A percentile compares a stretch with the other conserved stretches of the same genome.
Conservation (phyloP, 2,888 invertebrate genomes). For the Tryphoninae sp. region DNA sequence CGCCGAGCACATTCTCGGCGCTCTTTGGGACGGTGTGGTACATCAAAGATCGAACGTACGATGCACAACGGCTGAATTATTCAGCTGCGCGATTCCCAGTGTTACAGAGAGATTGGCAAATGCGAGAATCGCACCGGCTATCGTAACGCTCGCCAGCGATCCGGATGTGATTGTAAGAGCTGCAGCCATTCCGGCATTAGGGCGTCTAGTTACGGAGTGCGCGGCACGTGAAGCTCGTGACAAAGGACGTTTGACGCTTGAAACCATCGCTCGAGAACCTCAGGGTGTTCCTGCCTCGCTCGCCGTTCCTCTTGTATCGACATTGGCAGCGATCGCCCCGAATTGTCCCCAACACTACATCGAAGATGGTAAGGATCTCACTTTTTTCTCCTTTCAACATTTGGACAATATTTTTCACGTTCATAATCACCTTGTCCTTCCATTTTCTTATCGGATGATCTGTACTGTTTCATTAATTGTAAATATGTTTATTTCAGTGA, state of each 20-base stretch:
- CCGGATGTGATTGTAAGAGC: constrained; percentile 85
- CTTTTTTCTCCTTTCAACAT: not conserved
- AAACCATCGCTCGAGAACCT: constrained; percentile 78
- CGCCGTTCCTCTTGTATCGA: constrained; percentile 84
- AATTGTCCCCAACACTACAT: constrained; percentile 82
- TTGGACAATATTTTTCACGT: not conserved
- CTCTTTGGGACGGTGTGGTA: constrained; percentile 88
- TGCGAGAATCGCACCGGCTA: constrained; percentile 86
- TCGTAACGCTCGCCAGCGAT: constrained; percentile 87
- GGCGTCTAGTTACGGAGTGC: constrained; percentile 83
- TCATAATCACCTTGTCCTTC: not conserved
- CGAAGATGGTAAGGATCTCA: constrained; percentile 83
- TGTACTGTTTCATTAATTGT: not conserved
- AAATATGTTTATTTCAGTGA: constrained; percentile 81
- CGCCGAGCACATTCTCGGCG: constrained; percentile 85
- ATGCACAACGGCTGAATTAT: constrained; percentile 84
- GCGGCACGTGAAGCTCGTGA: constrained; percentile 82
- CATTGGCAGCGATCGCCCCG: constrained; percentile 85
- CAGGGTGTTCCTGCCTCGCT: constrained; percentile 77
- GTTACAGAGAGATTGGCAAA: constrained; percentile 84
- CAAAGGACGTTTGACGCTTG: constrained; percentile 83
- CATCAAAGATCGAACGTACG: constrained; percentile 85
- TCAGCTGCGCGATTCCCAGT: constrained; percentile 83
- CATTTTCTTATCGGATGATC: not conserved
- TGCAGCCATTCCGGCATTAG: constrained; percentile 85